A percentile compares a stretch with the other conserved stretches of the same genome.
Conservation (phyloP, 2,888 invertebrate genomes). For the Acanthosoma haemorrhoidale region DNA sequence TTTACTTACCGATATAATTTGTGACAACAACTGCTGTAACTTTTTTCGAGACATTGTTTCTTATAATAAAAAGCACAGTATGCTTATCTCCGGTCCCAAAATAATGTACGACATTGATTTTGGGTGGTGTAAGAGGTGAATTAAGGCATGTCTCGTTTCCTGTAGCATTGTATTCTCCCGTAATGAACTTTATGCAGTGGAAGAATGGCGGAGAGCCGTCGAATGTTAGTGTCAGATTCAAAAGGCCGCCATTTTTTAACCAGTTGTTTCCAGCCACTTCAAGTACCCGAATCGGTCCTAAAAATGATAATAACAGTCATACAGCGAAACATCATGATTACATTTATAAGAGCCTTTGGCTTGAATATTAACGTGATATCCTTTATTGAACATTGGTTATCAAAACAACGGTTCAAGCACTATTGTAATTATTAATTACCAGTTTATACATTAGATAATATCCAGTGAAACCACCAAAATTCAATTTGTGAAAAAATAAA, state of each 20-base stretch:
- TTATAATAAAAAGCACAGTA: constrained; percentile 70
- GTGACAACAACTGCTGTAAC: constrained; percentile 68
- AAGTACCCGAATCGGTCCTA: constrained; percentile 67
- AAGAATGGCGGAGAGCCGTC: constrained; percentile 67
- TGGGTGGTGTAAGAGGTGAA: constrained; percentile 47
- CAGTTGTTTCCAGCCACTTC: constrained; percentile 71
- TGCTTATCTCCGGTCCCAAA: constrained; percentile 64
- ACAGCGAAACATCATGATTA: too few species aligned
- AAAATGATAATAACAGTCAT: too few species aligned
- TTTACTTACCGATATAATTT: constrained; percentile 72
- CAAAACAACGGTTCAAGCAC: too few species aligned
- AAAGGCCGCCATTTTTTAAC: constrained; percentile 73
- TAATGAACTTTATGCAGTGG: constrained; percentile 62
- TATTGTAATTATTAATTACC: too few species aligned
- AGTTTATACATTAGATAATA: too few species aligned
- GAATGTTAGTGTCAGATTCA: constrained; percentile 63
- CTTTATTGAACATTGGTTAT: too few species aligned
- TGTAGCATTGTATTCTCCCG: constrained; percentile 52
- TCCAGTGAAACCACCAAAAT: too few species aligned
- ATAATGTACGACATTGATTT: constrained; percentile 62
- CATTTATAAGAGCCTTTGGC: too few species aligned
- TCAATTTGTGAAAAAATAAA: too few species aligned
- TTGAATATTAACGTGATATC: too few species aligned
- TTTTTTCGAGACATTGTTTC: constrained; percentile 67
- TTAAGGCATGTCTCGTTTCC: constrained; percentile 67